Base-by-base conservation (phyloP, 53 echinoderm and acorn worm genomes). In the Temnopleurus reevesii region DNA sequence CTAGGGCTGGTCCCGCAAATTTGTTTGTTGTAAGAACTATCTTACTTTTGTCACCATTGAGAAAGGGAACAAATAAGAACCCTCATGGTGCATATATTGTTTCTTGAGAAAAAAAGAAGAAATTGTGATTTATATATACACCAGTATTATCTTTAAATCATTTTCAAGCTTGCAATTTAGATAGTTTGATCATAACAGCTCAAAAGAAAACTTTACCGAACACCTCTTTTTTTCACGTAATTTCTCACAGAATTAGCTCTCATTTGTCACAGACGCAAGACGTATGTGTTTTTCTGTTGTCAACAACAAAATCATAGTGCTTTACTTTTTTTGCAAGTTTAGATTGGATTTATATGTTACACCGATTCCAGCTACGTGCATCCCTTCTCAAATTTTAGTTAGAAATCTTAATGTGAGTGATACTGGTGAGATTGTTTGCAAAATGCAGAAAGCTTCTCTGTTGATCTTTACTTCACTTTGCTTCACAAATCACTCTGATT, bases 1-100 rank as follows among this genome's bases (percentile, higher is more conserved):
- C 44, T 60, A 60, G 85, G 85, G 85, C 85, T 85, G 85, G 85
- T 85, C 85, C 85, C 85, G 57, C 46, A 34, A 47, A 47, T 79
- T 79, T 79, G 46, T 46, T 79, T 79, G 79, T 79, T 49, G 79
- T 79, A 47, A 47, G 49, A 79, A 76, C 76, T 44, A 63, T 63
- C 63, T 63, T 63, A 63, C 63, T 41, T 71, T 71, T 27, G 34
- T 71, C 71, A 71, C 71, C 71, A 71, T 71, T 71, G 71, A 71
- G 71, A n/a, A 71, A 41, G 71, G 71, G 71, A 71, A 66, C 66
- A 66, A 66, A 66, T 66, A 66, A 64, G 65, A 65, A 71, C 71
- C 71, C 71, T 71, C 71, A 71, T 71, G 71, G 71, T 71, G 71
- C 71, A 71, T 38, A 71, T 71, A 71, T 71, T 71, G 71, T 71